Base-by-base conservation (phyloP, 2,888 invertebrate species). In the Tipula lateralis region DNA sequence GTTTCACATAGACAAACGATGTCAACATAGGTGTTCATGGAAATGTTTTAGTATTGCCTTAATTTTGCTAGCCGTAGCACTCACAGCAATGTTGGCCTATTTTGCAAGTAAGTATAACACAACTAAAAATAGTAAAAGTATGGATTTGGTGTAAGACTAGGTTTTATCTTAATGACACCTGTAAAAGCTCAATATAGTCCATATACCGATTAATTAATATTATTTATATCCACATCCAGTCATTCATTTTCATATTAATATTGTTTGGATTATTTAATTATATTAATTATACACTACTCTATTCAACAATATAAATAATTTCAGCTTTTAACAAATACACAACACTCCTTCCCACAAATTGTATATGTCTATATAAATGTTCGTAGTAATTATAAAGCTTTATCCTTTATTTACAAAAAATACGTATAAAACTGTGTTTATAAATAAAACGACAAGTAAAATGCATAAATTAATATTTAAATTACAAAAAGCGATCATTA, bases 21-120 rank as follows among this genome's bases (percentile, higher is more conserved):
- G 96, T 92, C 96, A 96, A 91, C 96, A 96, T 91, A 93, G 96
- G 87, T 98, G 98, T 93, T 96, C 97, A 89, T 98, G 98, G 98
- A 97, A 97, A 91, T 98, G 97, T 91, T 95, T 96, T 90, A 96
- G 97, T 91, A 96, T 98, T 91, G 94, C 96, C 88, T 95, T 98
- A 91, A 96, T 98, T 91, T 93, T 97, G 90, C 92, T 98, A 88
- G 94, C 96, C 89, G 96, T 97, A 89, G 95, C 96, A 88, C 93
- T 98, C 89, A 95, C 96, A 88, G 97, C 97, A 87, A 97, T 97
- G 94, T 93, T 97, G 90, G 96, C 96, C 88, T 98, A 97, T 92
- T 97, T 98, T 91, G 97, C 96, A 92, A 96, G 97, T 97, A 92
- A 94, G 94, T 91, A 0, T 1, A 66, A 29, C 66, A 13, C 39